Base-by-base conservation (phyloP, 2,797 vertebrate species). In the Tangara arthus region DNA sequence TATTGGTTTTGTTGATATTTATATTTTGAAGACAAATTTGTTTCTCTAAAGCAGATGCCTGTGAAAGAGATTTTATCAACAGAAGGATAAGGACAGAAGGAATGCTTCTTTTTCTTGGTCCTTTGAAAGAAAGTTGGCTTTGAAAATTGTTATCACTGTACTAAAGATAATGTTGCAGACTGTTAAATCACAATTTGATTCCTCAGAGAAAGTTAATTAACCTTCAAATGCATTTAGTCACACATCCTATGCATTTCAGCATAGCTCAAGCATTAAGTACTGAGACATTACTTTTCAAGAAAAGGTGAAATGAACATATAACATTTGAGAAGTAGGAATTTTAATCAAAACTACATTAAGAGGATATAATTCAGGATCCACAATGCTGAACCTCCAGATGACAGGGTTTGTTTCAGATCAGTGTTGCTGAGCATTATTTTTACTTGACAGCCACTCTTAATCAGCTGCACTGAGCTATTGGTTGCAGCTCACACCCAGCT, bases 191-290 rank as follows among this genome's bases (percentile, higher is more conserved):
- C 30, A 71, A 39, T 90, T 82, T 78, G 65, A 71, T 90, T 84
- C 49, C 30, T 86, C 65, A 90, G 76, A 86, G 57, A 24, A 69
- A 88, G 22, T 87, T 91, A 86, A 93, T 95, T 94, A 78, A 90
- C 64, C 55, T 84, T 82, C 65, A 94, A 71, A 87, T 89, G 30
- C 28, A 7, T 86, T 83, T 85, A 87, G 55, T 92, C 47, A 39
- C 30, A 17, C 12, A 44, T 42, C 22, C 12, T 76, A 34, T 65
- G 70, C 42, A 50, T 88, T 91, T 57, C 83, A 64, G 35, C 42
- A 52, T 15, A 68, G 39, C 22, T 84, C 35, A 68, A 34, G 23
- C 61, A 65, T 68, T 53, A 53, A 64, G 12, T 39, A 47, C 15
- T 71, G 44, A 87, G 47, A 50, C 17, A 44, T 70, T 55, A 37